These are phyloP conservation scores for Echeneis naucrates DNA, from an alignment of 2,797 vertebrate genomes.

Conservation along the genomic window DNA sequence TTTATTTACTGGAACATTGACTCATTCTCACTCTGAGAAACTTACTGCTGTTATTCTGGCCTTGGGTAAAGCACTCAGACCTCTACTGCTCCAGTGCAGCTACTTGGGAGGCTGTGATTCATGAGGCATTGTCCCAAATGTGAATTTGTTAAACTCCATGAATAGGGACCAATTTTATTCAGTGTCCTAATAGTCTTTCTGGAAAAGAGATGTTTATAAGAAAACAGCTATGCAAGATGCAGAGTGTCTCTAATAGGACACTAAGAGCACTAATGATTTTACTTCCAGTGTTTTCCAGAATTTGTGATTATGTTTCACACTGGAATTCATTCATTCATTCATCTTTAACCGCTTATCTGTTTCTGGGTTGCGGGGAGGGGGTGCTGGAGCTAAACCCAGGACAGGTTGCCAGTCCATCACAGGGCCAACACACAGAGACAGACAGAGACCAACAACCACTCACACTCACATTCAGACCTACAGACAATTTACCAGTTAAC, in stretches of 20 bases:
- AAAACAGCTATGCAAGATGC: not conserved
- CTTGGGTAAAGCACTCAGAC: conserved; percentile 23
- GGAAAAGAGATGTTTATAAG: conserved; percentile 3
- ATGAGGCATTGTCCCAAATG: conserved; percentile 23
- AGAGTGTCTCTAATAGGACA: conserved; percentile 15
- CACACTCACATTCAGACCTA: too few relatives aligned
- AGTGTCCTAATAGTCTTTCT: not conserved
- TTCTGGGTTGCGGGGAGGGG: too few relatives aligned
- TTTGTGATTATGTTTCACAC: not conserved
- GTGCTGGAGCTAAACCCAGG: too few relatives aligned
- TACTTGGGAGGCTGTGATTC: conserved; percentile 26
- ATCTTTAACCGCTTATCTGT: too few relatives aligned
- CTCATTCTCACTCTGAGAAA: conserved; percentile 27
- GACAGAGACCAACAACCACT: too few relatives aligned
- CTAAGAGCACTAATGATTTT: not conserved
- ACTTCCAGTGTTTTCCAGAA: not conserved
- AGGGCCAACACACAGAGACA: too few relatives aligned
- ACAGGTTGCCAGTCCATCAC: too few relatives aligned
- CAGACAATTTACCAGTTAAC: too few relatives aligned
- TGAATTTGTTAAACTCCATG: conserved; percentile 11
- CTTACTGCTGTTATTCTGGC: conserved; percentile 21
- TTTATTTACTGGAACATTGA: conserved; percentile 39
- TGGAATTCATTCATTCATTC: too few relatives aligned
- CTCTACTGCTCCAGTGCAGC: conserved; percentile 9
- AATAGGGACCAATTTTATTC: conserved; percentile 21